Base-by-base conservation (phyloP, 2,113 vertebrate genomes). In the Tapirus terrestris region DNA sequence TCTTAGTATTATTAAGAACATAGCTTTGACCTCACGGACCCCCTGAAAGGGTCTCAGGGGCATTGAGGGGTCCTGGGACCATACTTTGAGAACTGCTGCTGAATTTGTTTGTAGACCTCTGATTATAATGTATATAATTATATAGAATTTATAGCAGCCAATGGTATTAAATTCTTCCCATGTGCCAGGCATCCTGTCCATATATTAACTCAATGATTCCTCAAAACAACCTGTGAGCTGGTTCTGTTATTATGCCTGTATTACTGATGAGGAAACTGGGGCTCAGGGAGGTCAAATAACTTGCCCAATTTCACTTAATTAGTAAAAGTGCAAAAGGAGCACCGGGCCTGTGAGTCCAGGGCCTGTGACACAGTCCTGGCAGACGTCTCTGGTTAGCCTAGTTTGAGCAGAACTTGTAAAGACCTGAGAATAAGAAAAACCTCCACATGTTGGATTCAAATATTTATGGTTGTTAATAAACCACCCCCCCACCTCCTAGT, bases 1-100 rank as follows among this genome's bases (percentile, higher is more conserved):
- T 45, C 48, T 75, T 93, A 79, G 21, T 68, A 60, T 87, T 63
- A 33, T 70, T 81, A 84, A 89, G 27, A 90, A 96, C 82, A 58
- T 21, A 90, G 45, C 16, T 87, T 89, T 90, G 75, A 89, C 3
- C 29, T 79, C 27, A 17, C 43, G 45, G 70, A 65, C 20, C 31
- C 33, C 18, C 48, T 56, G 31, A 63, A 81, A 88, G 29, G 27
- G 43, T 70, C 36, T 67, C 29, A 84, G 39, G 39, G n/a, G 48
- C 20, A 45, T 58, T 87, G 43, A 75, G n/a, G 23, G 5, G 6
- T 70, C 31, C 65, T 58, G 20, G 36, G 45, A 36, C 8, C 48
- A 89, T 10, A 81, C 10, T 82, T 75, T 76, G 36, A 96, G 65
- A 91, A 60, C 23, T 51, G 72, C 0, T 85, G 23, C 18, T 39